phyloP scores from a whole-genome alignment of 2,113 vertebrate genomes.

The Microcebus ravelobensis region DNA sequence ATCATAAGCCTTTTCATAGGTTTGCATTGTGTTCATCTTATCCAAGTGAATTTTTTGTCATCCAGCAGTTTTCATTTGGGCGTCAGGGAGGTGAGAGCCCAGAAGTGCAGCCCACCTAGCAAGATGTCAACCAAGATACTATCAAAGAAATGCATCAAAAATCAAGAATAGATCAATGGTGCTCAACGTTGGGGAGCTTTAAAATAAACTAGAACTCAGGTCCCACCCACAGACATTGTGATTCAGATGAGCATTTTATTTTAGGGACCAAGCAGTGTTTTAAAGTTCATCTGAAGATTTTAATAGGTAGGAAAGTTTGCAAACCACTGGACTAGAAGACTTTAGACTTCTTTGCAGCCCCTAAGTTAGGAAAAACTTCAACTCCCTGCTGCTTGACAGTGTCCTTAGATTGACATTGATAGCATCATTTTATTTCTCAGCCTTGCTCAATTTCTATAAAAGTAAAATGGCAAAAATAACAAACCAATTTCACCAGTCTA shows the following conservation, averaged over 20 bases:
- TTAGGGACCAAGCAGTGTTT: background rate
- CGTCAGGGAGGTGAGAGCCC: background rate
- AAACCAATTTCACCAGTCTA: background rate
- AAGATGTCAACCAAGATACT: background rate
- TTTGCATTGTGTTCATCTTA: background rate
- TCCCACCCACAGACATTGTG: background rate
- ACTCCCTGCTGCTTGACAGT: background rate
- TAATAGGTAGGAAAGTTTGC: background rate
- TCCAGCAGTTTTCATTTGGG: background rate
- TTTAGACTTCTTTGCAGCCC: background rate
- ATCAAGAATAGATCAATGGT: background rate
- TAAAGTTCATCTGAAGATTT: background rate
- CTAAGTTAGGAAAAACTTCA: background rate
- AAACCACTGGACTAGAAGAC: background rate
- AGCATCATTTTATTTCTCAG: slow-evolving; percentile 4
- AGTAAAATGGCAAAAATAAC: slow-evolving; percentile 9
- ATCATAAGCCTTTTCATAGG: background rate
- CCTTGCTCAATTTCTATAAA: background rate
- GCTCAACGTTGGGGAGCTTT: background rate
- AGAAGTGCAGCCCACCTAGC: background rate
- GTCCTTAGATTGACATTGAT: background rate
- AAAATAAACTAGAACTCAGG: background rate
- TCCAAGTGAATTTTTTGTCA: background rate
- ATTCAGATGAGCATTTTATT: background rate
- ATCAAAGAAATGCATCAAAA: background rate